Conservation (phyloP, 2,113 vertebrate genomes). For the Catagonus wagneri region DNA sequence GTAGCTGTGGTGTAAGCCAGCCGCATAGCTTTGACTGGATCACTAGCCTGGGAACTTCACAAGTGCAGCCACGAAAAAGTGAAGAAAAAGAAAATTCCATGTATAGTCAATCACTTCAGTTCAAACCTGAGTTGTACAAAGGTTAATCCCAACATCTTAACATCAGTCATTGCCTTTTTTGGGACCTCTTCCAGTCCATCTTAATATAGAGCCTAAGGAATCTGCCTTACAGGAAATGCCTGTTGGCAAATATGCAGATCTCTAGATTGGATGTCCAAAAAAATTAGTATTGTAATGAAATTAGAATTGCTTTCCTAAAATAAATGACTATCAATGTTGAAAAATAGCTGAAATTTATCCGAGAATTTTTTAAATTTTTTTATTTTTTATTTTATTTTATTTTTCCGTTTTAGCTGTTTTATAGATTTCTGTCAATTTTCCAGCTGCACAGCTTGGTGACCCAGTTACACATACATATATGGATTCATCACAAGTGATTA, state of each 20-base stretch:
- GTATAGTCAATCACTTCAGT: background rate
- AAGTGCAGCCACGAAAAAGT: too few relatives aligned
- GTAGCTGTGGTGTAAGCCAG: too few relatives aligned
- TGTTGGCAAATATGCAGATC: background rate
- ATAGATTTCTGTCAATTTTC: too few relatives aligned
- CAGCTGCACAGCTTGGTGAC: too few relatives aligned
- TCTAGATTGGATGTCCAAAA: background rate
- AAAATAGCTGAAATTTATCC: background rate
- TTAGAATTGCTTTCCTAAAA: constrained; percentile 8
- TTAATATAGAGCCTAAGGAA: background rate
- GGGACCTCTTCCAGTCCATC: background rate
- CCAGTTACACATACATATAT: too few relatives aligned
- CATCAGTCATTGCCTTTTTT: background rate
- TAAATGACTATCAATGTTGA: background rate
- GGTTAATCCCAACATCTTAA: background rate
- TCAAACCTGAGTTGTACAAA: background rate
- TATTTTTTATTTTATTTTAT: too few relatives aligned
- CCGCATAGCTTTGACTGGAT: too few relatives aligned
- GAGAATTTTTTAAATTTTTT: too few relatives aligned
- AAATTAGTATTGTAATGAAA: background rate
- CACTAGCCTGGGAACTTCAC: too few relatives aligned
- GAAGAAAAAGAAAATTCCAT: background rate
- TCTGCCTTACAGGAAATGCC: background rate
- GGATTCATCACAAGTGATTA: too few relatives aligned
- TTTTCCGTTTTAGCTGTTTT: too few relatives aligned